Evolutionary conservation across 2,888 invertebrate genomes (phyloP).

Genomic region (Gerris lacustris): DNA sequence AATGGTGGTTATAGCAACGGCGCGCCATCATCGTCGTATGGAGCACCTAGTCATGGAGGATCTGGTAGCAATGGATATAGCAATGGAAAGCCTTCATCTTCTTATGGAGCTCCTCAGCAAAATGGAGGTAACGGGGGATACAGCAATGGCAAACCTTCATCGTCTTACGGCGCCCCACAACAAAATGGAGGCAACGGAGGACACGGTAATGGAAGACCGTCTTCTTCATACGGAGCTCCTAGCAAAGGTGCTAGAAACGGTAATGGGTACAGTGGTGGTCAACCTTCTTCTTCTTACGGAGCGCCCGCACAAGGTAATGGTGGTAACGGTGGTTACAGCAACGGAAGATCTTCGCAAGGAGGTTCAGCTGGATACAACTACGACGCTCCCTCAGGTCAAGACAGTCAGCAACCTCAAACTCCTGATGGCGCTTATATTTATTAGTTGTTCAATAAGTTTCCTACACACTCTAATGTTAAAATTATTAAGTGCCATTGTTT

Average conservation of each 20-base stretch:
- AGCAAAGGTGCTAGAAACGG: neutral
- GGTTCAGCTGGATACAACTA: too few relatives aligned
- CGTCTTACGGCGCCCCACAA: neutral
- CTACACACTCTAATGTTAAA: neutral
- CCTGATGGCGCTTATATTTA: neutral
- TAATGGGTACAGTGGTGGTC: neutral
- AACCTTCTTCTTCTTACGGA: neutral
- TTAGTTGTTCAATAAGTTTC: neutral
- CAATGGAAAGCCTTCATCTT: neutral
- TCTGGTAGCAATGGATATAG: neutral
- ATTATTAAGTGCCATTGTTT: conserved; percentile 5
- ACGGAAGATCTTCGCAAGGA: neutral
- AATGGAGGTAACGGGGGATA: neutral
- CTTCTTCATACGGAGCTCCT: neutral
- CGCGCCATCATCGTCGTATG: neutral
- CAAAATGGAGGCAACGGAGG: neutral
- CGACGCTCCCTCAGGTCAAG: too few relatives aligned
- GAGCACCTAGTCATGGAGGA: neutral
- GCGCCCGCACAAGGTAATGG: neutral
- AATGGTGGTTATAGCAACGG: neutral
- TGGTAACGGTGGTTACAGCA: neutral
- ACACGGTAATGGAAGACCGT: neutral
- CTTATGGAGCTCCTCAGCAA: neutral
- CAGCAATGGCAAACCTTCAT: neutral
- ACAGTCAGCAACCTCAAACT: neutral